Conservation (phyloP, 1,140 invertebrate genomes). For the Anthonomus grandis region DNA sequence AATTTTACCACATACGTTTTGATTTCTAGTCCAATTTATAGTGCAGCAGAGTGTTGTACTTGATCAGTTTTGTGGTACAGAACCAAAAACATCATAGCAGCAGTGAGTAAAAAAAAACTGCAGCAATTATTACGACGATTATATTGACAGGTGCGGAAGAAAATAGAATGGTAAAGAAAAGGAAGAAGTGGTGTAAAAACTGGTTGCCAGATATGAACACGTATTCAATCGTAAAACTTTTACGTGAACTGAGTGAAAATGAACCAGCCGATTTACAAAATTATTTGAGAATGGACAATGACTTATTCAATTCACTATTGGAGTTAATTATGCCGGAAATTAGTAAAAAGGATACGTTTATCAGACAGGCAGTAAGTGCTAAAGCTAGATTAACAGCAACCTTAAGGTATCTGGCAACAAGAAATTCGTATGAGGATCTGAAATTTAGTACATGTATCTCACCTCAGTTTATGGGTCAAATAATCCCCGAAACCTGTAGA, state of each 20-base stretch:
- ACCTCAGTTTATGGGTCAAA: conserved; percentile 18
- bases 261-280: not conserved
- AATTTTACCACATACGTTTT: not conserved
- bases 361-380: conserved; percentile 7
- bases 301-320: conserved; percentile 8
- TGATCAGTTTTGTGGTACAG: too few relatives aligned
- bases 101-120: too few relatives aligned
- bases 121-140: too few relatives aligned
- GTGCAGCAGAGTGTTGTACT: not conserved
- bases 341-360: conserved; percentile 9
- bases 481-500: conserved; percentile 11
- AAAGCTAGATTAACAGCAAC: conserved; percentile 14
- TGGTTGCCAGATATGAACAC: not conserved
- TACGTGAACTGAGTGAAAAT: not conserved
- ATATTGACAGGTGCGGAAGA: too few relatives aligned
- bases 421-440: conserved; percentile 17
- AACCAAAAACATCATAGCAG: too few relatives aligned
- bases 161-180: not conserved
- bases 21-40: not conserved
- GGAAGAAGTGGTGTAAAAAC: not conserved
- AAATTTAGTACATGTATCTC: conserved; percentile 20
- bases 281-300: conserved; percentile 7
- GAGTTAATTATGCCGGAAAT: conserved; percentile 1
- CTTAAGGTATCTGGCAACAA: not conserved
- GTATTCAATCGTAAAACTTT: too few relatives aligned